Evolutionary conservation across 2,113 vertebrate genomes (phyloP), one percentile per base, ranked within the genome.

Genomic region (Neodontobutis hainanensis): DNA sequence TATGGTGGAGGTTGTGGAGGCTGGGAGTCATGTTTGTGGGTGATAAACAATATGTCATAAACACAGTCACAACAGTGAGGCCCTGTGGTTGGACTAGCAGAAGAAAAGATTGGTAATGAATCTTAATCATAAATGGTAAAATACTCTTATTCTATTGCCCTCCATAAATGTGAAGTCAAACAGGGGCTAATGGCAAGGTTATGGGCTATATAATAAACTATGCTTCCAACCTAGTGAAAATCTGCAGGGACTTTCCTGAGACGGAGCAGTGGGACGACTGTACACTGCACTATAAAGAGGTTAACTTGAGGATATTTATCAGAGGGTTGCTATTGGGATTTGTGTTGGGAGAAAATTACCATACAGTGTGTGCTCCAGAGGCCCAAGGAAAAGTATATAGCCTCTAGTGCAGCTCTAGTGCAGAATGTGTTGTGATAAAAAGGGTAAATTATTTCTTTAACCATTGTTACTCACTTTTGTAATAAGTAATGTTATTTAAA

Each of bases 231-330:
- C 45, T 50, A 50, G 47, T 51, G 8, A 34, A 45, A 15, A 43
- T 44, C 74, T 70, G 8, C 61, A 46, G 70, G 66, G 74, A 74
- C 62, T 6, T 50, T 52, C 50, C 5, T 6, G 6, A 48, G 38
- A 65, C 19, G 52, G 58, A 77, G 62, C 68, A 61, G 48, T 19
- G 65, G 61, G 61, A 51, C 32, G 32, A 8, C 11, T n/a, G 11
- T 46, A 35, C 56, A 40, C 60, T 65, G 51, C 46, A 45, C 40
- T 11, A 65, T 11, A 52, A 62, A 67, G 53, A 75, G 66, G 67
- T 64, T 73, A 81, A 81, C 51, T 11, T 47, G 11, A 67, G 62
- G 70, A 78, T 55, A 63, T 74, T 59, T 50, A 52, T 70, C 67
- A 60, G 66, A 2, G 8, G 42, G n/a, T 0, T 4, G 62, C 48